phyloP scores from a whole-genome alignment of 1,140 invertebrate species.

The Polyergus mexicanus region DNA sequence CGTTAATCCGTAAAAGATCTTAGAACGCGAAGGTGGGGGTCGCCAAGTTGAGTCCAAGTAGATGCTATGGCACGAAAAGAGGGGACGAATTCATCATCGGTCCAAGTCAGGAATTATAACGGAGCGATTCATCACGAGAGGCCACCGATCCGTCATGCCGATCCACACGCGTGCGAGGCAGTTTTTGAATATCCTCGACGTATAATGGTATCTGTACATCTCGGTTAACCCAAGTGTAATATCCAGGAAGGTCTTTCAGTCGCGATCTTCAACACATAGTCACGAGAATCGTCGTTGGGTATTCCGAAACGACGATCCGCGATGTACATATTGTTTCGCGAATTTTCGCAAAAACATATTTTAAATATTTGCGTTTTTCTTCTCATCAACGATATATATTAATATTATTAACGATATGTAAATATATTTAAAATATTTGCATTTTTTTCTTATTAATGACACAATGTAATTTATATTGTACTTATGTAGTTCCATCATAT shows the following conservation, averaged over 20 bases:
- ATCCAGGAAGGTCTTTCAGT: slow-evolving; percentile 63
- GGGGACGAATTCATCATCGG: slow-evolving; percentile 83
- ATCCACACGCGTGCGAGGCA: slow-evolving; percentile 77
- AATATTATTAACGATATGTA: no score
- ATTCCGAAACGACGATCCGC: slow-evolving; percentile 24
- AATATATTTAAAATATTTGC: no score
- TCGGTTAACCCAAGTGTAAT: slow-evolving; percentile 73
- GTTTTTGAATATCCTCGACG: slow-evolving; percentile 76
- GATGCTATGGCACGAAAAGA: slow-evolving; percentile 52
- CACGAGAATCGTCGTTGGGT: slow-evolving; percentile 37
- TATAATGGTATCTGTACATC: slow-evolving; percentile 77
- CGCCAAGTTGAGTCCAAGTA: slow-evolving; percentile 49
- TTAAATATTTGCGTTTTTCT: no score
- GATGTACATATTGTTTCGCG: slow-evolving; percentile 42
- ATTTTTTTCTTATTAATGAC: no score
- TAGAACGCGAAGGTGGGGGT: slow-evolving; percentile 40
- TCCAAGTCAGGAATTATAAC: slow-evolving; percentile 85
- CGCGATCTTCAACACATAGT: slow-evolving; percentile 63
- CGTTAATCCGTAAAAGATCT: slow-evolving; percentile 71
- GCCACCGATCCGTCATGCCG: slow-evolving; percentile 84
- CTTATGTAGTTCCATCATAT: no score
- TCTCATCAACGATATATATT: no score
- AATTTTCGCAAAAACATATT: background rate
- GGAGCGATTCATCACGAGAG: slow-evolving; percentile 84
- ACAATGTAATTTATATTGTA: no score